These are phyloP conservation scores for Champsocephalus esox DNA, from an alignment of 2,797 vertebrate genomes.

Conservation along the genomic window DNA sequence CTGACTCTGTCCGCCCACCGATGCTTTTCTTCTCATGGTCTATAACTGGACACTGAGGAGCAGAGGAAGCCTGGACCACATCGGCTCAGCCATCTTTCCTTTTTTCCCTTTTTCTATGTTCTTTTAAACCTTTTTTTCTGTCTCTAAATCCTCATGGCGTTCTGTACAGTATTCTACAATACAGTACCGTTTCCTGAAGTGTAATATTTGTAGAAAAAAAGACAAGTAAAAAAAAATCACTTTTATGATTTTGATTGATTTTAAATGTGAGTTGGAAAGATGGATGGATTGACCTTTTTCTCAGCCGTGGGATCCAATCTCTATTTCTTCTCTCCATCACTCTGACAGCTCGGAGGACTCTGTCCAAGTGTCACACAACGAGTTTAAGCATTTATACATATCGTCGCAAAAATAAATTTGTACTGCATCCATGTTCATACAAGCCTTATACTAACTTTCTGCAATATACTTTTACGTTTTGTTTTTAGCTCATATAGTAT, in stretches of 20 bases:
- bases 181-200: conserved; percentile 77
- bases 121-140: conserved; percentile 77
- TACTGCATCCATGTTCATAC: conserved; percentile 28
- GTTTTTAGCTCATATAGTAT: conserved; percentile 30
- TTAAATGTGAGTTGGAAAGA: conserved; percentile 44
- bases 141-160: conserved; percentile 81
- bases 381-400: conserved; percentile 43
- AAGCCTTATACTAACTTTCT: conserved; percentile 64
- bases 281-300: conserved; percentile 60
- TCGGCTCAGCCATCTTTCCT: conserved; percentile 45
- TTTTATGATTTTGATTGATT: conserved; percentile 55
- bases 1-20: conserved; percentile 75
- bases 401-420: conserved; percentile 26
- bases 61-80: conserved; percentile 62
- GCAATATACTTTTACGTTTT: conserved; percentile 7
- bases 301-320: conserved; percentile 45
- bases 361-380: conserved; percentile 49
- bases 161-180: conserved; percentile 68
- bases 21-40: conserved; percentile 79
- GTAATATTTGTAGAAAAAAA: conserved; percentile 76
- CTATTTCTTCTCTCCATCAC: conserved; percentile 48
- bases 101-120: conserved; percentile 8
- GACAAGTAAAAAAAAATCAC: conserved; percentile 27
- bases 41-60: conserved; percentile 73
- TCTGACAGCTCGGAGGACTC: conserved; percentile 51